Conservation (phyloP, 2,888 invertebrate genomes). For the Zootermopsis nevadensis region DNA sequence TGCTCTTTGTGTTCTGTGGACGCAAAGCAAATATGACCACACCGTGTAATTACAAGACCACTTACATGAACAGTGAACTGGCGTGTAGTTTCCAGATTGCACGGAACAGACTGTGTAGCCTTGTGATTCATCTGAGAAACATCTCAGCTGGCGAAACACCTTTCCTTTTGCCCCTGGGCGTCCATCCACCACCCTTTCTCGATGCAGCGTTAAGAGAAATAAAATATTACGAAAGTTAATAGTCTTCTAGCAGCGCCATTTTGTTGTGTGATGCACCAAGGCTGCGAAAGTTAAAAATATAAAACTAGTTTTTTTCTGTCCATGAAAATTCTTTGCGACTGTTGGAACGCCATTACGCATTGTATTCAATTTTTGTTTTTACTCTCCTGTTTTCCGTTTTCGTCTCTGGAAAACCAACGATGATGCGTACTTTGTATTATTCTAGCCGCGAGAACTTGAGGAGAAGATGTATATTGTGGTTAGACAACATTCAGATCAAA, state of each 20-base stretch:
- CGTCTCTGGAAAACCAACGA: not conserved
- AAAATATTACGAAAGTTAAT: slow-evolving; percentile 1
- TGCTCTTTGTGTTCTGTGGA: no score
- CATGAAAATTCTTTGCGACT: not conserved
- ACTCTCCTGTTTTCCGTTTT: not conserved
- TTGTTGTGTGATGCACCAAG: not conserved
- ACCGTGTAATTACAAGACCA: no score
- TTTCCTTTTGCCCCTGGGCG: slow-evolving; percentile 21
- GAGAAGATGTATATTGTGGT: no score
- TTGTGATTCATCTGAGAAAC: slow-evolving; percentile 15
- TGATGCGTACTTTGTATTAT: no score
- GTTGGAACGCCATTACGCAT: not conserved
- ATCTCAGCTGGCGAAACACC: slow-evolving; percentile 24
- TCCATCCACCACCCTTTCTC: not conserved
- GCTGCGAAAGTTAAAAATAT: not conserved
- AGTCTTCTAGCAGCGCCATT: not conserved
- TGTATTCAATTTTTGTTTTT: not conserved
- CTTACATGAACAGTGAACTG: no score
- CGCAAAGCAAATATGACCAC: no score
- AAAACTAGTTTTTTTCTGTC: slow-evolving; percentile 14
- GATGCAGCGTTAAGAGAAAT: not conserved
- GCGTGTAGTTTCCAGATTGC: not conserved
- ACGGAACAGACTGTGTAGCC: not conserved
- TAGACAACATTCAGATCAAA: not conserved
- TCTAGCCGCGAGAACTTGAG: no score